Conservation (phyloP, 1,140 invertebrate species). For the Lycorma delicatula region DNA sequence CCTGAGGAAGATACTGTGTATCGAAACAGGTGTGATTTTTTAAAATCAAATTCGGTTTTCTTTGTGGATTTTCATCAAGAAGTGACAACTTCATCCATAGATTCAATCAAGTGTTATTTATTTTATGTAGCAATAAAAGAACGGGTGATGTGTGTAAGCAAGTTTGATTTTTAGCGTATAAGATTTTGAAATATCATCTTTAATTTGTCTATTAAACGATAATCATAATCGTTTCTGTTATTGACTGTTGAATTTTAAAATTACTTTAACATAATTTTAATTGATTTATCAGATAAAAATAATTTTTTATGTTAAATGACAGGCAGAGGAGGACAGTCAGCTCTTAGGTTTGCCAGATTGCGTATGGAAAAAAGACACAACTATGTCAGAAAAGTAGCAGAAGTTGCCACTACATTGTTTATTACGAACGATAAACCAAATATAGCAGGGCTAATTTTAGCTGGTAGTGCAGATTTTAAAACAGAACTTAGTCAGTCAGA, state of each 20-base stretch:
- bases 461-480: constrained; percentile 99
- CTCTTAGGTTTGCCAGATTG: constrained; percentile 96
- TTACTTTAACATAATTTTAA: neutral
- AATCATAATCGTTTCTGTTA: no score
- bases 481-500: constrained; percentile 99
- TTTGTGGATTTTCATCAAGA: no score
- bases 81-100: no score
- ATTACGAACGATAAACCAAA: constrained; percentile 97
- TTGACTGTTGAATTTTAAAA: neutral
- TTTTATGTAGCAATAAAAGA: no score
- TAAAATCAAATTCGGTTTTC: no score
- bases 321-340: constrained; percentile 97
- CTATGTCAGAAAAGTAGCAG: constrained; percentile 98
- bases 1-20: no score
- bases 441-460: constrained; percentile 93
- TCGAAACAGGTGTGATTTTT: no score
- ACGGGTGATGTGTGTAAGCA: no score
- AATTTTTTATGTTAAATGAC: constrained; percentile 11
- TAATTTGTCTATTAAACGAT: no score
- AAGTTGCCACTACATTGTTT: constrained; percentile 94
- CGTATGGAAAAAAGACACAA: constrained; percentile 99
- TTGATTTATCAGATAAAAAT: neutral
- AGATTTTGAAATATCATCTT: no score
- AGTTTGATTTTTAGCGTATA: no score
- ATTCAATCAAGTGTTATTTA: no score